Evolutionary conservation across 2,888 invertebrate species (phyloP).

Genomic region (Suillia variegata): DNA sequence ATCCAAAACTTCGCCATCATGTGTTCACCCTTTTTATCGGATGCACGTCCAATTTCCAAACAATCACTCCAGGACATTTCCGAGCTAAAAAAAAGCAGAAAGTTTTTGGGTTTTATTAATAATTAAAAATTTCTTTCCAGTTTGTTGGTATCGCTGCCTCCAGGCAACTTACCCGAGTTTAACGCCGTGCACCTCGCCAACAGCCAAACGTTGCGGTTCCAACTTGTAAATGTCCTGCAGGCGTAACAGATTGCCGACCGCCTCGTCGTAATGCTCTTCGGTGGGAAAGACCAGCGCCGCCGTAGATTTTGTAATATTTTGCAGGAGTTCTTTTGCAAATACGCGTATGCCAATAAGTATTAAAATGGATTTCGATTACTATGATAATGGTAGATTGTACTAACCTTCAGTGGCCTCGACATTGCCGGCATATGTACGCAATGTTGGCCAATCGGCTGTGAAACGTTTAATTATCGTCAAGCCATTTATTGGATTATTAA

Average conservation of each 20-base stretch:
- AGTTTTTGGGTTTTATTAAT: neutral
- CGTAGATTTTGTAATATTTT: slow-evolving; percentile 19
- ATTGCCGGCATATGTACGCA: slow-evolving; percentile 64
- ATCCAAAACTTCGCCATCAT: slow-evolving; percentile 50
- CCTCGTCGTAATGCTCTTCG: slow-evolving; percentile 48
- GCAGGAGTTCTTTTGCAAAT: slow-evolving; percentile 18
- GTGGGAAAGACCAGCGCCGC: slow-evolving; percentile 40
- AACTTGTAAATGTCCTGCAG: slow-evolving; percentile 71
- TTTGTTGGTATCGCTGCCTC: neutral
- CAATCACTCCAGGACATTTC: slow-evolving; percentile 55
- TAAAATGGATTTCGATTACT: too few species aligned
- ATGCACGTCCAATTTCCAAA: slow-evolving; percentile 46
- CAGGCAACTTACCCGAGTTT: slow-evolving; percentile 49
- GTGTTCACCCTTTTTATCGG: slow-evolving; percentile 42
- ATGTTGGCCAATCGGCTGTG: slow-evolving; percentile 77
- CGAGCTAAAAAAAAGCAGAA: slow-evolving; percentile 32
- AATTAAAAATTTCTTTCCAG: neutral
- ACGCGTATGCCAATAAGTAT: neutral
- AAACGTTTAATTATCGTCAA: slow-evolving; percentile 89
- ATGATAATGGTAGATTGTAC: slow-evolving; percentile 66
- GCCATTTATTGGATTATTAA: slow-evolving; percentile 91
- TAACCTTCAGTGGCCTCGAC: slow-evolving; percentile 27
- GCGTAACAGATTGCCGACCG: slow-evolving; percentile 48
- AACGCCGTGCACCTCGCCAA: slow-evolving; percentile 62
- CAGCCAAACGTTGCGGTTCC: slow-evolving; percentile 64